Base-by-base conservation (phyloP, 2,888 invertebrate genomes). In the Parnassius orleans region DNA sequence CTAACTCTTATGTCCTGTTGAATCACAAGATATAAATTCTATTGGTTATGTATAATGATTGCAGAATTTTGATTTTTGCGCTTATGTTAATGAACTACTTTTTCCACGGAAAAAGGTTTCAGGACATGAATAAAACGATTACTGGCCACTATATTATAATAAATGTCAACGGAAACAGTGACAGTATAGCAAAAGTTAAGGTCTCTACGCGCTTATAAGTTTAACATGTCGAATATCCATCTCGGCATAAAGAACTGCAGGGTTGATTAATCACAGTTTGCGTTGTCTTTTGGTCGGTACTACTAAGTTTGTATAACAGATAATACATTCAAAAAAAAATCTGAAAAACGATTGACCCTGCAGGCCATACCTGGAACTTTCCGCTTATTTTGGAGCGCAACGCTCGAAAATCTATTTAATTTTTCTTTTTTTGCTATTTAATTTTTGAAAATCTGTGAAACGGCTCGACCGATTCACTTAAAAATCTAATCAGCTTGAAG, bases 131-230 rank as follows among this genome's bases (percentile, higher is more conserved):
- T 60, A 64, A 52, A 63, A 57, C 43, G 44, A 58, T 12, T 55
- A 52, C 68, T 68, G 72, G 68, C 69, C 70, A 69, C 70, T 72
- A 72, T 71, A 77, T 73, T 74, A 73, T 72, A 71, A 73, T 73
- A 73, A 76, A 76, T 73, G 74, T 73, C 72, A 70, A 71, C 70
- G 73, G 66, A 70, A 73, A 73, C 70, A 72, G 75, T 74, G 75
- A 76, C 76, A 76, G 74, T 68, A 67, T 70, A 71, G 68, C 66
- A 72, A 75, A 76, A 75, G 72, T 73, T 76, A 76, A 79, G 79
- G 78, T 68, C 76, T 71, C 54, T 65, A 56, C 61, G 65, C 68
- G 74, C 72, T 72, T 72, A 71, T 74, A 75, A 78, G 78, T 74
- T 77, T 72, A 76, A 71, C 72, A 72, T 73, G 73, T 74, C 74